Base-by-base conservation (phyloP, 2,113 vertebrate species). In the Gambusia holbrooki region DNA sequence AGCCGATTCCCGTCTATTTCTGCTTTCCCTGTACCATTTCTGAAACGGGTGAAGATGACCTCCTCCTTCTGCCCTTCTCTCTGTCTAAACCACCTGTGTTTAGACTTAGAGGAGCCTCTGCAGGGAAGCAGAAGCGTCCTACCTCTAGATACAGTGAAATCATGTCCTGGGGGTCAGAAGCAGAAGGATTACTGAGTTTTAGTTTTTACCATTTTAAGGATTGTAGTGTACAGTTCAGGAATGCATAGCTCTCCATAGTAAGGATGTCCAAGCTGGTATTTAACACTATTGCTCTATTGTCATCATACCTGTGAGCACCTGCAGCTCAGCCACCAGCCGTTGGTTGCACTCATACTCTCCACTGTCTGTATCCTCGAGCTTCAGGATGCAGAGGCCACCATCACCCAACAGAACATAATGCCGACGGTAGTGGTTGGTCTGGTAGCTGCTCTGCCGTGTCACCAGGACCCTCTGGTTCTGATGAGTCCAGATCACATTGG, bases 111-210 rank as follows among this genome's bases (percentile, higher is more conserved):
- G 10, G 84, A 79, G 61, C 48, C 5, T 4, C 30, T 72, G 72
- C 93, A 93, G 58, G 90, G 87, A 1, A 94, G 87, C 66, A 90
- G 77, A 76, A 93, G 80, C 0, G 89, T 91, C 62, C 90, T 62
- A 15, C 93, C 93, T 0, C 71, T 79, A 2, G 80, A 62, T 58
- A 92, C 84, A 0, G 0, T 0, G 29, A 89, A 84, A 37, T 82
- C 69, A 0, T 1, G 6, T 7, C 87, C 93, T 94, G 84, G 37
- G 45, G 48, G 25, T 2, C 2, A 61, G n/a, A 17, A 71, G 51
- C 1, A 40, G 1, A 9, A 3, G 1, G 19, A 70, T 4, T 1
- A 17, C 22, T 58, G 51, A 25, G 1, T n/a, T 37, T 62, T 8
- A 17, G 30, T 42, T 28, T 66, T 67, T 67, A n/a, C 37, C 11